Conservation (phyloP, 1,140 invertebrate genomes). For the Brachionus koreanus region DNA sequence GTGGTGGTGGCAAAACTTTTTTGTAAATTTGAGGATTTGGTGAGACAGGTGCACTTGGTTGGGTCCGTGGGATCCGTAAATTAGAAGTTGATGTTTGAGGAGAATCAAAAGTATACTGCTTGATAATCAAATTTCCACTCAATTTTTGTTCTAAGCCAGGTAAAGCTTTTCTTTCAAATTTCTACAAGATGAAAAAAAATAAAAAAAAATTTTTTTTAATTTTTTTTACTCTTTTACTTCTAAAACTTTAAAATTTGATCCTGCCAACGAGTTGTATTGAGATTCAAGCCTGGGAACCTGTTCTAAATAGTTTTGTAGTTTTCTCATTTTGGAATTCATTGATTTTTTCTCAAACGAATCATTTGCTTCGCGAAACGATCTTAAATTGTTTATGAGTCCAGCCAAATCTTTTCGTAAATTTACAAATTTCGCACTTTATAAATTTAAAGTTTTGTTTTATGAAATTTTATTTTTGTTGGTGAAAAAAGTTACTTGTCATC, state of each 20-base stretch:
- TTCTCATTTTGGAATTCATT: conserved; percentile 20
- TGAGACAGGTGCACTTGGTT: neutral
- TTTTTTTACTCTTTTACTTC: neutral
- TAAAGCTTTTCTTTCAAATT: neutral
- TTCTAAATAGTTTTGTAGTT: neutral
- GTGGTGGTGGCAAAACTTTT: neutral
- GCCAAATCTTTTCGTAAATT: conserved; percentile 16
- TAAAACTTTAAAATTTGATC: conserved; percentile 34
- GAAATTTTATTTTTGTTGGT: neutral
- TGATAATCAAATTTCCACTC: neutral
- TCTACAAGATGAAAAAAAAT: neutral
- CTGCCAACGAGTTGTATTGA: neutral
- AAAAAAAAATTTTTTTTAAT: neutral
- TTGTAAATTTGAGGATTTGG: neutral
- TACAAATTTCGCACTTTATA: conserved; percentile 20
- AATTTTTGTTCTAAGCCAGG: neutral
- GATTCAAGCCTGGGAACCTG: neutral
- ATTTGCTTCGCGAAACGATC: conserved; percentile 22
- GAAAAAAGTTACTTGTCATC: conserved; percentile 17
- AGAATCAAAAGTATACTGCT: neutral
- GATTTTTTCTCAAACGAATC: conserved; percentile 40
- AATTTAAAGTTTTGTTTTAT: neutral
- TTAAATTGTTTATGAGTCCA: neutral
- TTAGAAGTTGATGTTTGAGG: neutral
- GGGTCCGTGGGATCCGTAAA: neutral